Conservation (phyloP, 2,888 invertebrate genomes). For the Stenchaetothrips biformis region DNA sequence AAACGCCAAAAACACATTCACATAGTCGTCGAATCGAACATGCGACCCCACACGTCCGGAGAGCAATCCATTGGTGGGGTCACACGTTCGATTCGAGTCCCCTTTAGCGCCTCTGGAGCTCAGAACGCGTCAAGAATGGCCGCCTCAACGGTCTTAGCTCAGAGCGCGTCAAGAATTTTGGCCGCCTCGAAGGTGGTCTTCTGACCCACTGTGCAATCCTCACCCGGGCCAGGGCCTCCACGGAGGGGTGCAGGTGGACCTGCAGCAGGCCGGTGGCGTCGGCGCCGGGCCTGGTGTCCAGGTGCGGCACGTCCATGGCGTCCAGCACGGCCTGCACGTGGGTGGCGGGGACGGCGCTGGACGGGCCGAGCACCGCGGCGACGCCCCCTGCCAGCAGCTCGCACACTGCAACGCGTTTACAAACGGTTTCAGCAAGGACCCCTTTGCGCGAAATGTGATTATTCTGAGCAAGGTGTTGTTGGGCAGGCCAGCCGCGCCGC, state of each 20-base stretch:
- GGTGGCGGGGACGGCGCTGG: conserved; percentile 47
- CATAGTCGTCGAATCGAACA: too few relatives aligned
- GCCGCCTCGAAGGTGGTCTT: too few relatives aligned
- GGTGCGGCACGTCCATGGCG: conserved; percentile 53
- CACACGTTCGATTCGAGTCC: too few relatives aligned
- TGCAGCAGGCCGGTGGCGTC: conserved; percentile 41
- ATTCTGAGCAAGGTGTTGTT: neutral
- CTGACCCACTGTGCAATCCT: too few relatives aligned
- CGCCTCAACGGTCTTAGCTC: too few relatives aligned
- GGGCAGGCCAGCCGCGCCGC: neutral
- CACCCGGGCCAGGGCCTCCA: conserved; percentile 48
- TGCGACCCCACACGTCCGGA: too few relatives aligned
- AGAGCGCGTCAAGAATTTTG: too few relatives aligned
- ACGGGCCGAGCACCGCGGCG: conserved; percentile 54
- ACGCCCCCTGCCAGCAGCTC: conserved; percentile 50
- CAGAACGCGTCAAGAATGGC: too few relatives aligned
- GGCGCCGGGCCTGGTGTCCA: conserved; percentile 55
- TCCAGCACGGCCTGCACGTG: conserved; percentile 55
- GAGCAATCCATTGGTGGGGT: too few relatives aligned
- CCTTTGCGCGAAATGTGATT: neutral
- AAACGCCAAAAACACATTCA: neutral
- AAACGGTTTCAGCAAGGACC: neutral
- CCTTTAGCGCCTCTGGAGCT: too few relatives aligned
- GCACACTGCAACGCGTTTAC: conserved; percentile 46
- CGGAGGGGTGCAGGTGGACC: conserved; percentile 53